Evolutionary conservation across 2,797 vertebrate genomes (phyloP), one percentile per base, ranked within the genome.

Genomic region (Tokudaia muenninki): DNA sequence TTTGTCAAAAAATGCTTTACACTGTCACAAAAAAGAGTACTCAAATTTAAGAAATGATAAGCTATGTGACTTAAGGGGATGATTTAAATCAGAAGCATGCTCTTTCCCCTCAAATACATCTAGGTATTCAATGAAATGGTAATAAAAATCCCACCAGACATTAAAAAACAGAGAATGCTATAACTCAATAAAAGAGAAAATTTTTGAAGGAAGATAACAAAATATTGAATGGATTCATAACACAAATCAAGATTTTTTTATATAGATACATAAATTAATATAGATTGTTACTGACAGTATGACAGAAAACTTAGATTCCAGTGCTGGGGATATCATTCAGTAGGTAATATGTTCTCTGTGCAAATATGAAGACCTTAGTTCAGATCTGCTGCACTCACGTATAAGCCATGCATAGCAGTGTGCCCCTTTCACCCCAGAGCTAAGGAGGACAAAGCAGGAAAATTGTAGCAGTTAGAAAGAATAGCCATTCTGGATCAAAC

Each of bases 1-100:
- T 95, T 96, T 90, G 61, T 86, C 82, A 84, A 86, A 86, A 96
- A 80, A 59, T 90, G 52, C 34, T 92, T 90, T 97, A 92, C 90
- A 94, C 75, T 47, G 61, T 95, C 47, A 80, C 70, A 87, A 92
- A 81, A 90, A 96, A 55, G 22, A 67, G 94, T 50, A 83, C 5
- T 91, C 72, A 88, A 75, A 75, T 88, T 59, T 75, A 91, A 94
- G 34, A 92, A 88, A 87, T 87, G 17, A 47, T 75, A 84, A 75
- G 63, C 31, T 65, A 0, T n/a, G 24, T 50, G 11, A 79, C 3
- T 97, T 79, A 92, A 83, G 65, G 44, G 63, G 41, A 80, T 24
- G 37, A 41, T 16, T 31, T 31, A 44, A 17, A 63, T 79, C n/a
- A 90, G 44, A 90, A 96, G 87, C 37, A 84, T 31, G 16, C 22